Base-by-base conservation (phyloP, 2,888 invertebrate genomes). In the Ennomos quercinarius region DNA sequence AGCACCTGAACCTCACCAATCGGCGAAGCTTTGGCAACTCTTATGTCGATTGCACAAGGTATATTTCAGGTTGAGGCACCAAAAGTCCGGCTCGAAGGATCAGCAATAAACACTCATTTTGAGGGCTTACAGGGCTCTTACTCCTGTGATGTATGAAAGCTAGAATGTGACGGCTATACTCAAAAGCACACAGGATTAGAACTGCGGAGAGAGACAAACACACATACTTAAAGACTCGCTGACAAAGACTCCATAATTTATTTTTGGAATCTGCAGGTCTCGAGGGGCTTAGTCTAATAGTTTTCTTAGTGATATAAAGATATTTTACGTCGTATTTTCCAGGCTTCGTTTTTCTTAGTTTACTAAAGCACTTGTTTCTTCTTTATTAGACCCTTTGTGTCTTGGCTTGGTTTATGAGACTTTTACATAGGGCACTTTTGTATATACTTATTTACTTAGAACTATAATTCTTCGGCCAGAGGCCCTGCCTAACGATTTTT, bases 101-200 rank as follows among this genome's bases (percentile, higher is more conserved):
- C 81, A 81, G 84, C 84, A 80, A 90, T 91, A 91, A 91, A 91
- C 89, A 89, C 89, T 89, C 85, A 85, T 91, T 89, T 85, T 78
- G 80, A 77, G 74, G 78, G 86, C 86, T 89, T 82, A 84, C 80
- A 76, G 77, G 74, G 82, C 81, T 86, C 83, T 84, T 80, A 77
- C 75, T 74, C 64, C 72, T 70, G 80, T 89, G 89, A 90, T 85
- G 78, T 86, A 89, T 86, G 77, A 73, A 80, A 79, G 84, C 76
- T 71, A 69, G 76, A 86, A 79, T 73, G 83, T 78, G 87, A 87
- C 75, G 76, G 77, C 76, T 78, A 81, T 79, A 82, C 73, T 71
- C 71, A 68, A 64, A 62, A 47, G 64, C 73, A 75, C 73, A 66
- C 68, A 66, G 73, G 77, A 83, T 81, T 81, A 82, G 70, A 73